A percentile compares a stretch with the other conserved stretches of the same genome.
phyloP scores from a whole-genome alignment of 2,113 vertebrate species.

The Mobula birostris region DNA sequence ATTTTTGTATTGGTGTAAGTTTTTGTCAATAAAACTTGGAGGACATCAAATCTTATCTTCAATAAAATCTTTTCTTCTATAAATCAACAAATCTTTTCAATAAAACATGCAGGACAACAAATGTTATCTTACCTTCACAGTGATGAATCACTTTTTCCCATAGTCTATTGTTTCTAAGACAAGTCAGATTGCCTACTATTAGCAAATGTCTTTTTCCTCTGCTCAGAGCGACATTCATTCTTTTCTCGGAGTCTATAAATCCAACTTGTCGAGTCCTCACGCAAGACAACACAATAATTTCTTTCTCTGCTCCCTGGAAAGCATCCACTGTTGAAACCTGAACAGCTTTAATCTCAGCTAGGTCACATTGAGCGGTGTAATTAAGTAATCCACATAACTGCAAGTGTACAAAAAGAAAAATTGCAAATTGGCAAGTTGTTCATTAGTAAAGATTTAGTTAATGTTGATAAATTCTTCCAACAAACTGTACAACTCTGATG shows the following conservation, averaged over 20 bases:
- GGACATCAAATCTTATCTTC: conserved; percentile 51
- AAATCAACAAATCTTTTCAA: background rate
- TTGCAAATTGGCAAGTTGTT: background rate
- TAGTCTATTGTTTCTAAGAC: conserved; percentile 56
- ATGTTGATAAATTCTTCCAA: background rate
- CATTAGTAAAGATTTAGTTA: background rate
- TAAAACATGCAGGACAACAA: background rate
- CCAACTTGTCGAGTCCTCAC: conserved; percentile 62
- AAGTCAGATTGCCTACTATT: conserved; percentile 59
- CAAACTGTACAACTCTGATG: background rate
- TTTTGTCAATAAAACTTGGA: background rate
- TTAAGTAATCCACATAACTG: conserved; percentile 54
- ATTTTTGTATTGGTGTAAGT: background rate
- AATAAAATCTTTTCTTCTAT: background rate
- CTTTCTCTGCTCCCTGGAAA: conserved; percentile 69
- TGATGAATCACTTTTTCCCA: conserved; percentile 63
- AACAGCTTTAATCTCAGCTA: conserved; percentile 46
- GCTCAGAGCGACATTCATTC: conserved; percentile 63
- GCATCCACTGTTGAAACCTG: conserved; percentile 70
- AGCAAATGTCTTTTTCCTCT: conserved; percentile 63
- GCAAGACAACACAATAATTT: conserved; percentile 62
- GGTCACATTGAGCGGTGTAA: background rate
- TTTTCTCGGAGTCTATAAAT: conserved; percentile 64
- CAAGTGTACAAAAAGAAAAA: background rate
- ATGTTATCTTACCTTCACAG: conserved; percentile 57